Conservation (phyloP, 2,888 invertebrate genomes). For the Philaethria dido region DNA sequence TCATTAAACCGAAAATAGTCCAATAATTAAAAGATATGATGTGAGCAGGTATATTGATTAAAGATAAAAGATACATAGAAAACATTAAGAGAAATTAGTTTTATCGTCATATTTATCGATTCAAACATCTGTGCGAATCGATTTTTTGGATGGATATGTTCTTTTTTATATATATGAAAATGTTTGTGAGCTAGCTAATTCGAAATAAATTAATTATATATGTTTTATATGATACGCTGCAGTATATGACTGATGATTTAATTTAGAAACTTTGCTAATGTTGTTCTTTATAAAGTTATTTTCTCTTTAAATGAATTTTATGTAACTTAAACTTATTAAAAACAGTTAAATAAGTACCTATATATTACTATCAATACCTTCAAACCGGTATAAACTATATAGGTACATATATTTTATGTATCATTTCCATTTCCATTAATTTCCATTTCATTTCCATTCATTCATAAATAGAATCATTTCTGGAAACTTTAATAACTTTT, state of each 20-base stretch:
- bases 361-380: neutral
- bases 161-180: slow-evolving; percentile 3
- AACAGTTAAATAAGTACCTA: too few species aligned
- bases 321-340: too few species aligned
- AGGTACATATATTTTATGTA: too few species aligned
- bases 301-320: too few species aligned
- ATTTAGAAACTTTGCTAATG: neutral
- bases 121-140: neutral
- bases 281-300: neutral
- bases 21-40: slow-evolving; percentile 41
- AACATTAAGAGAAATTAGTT: slow-evolving; percentile 24
- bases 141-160: slow-evolving; percentile 11
- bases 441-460: too few species aligned
- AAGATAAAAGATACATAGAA: slow-evolving; percentile 23
- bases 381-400: too few species aligned
- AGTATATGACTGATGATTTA: neutral
- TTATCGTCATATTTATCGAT: slow-evolving; percentile 8
- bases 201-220: neutral
- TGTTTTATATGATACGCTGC: neutral
- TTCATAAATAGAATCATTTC: too few species aligned
- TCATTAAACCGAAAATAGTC: slow-evolving; percentile 35
- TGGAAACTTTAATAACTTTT: too few species aligned
- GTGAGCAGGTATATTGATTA: slow-evolving; percentile 19
- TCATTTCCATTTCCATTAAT: too few species aligned
- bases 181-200: neutral